Evolutionary conservation across 2,888 invertebrate species (phyloP).

Genomic region (Incurvaria masculella): DNA sequence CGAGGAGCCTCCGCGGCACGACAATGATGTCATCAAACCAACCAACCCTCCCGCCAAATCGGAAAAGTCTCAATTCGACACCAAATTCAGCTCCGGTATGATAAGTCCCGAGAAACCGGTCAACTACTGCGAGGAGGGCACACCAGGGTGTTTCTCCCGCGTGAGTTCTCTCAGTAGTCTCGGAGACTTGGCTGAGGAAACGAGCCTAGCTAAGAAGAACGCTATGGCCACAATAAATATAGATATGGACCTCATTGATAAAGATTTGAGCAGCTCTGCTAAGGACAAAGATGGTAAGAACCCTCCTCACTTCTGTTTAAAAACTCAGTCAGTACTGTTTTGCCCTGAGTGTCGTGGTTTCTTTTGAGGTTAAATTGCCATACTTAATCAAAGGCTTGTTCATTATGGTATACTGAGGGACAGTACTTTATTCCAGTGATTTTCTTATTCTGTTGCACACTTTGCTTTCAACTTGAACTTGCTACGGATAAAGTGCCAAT

Average conservation of each 20-base stretch:
- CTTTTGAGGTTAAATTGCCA: too few species aligned
- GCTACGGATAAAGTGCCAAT: too few species aligned
- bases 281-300: conserved; percentile 51
- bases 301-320: too few species aligned
- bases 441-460: too few species aligned
- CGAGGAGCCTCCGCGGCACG: conserved; percentile 43
- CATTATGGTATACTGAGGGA: too few species aligned
- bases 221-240: conserved; percentile 44
- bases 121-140: conserved; percentile 85
- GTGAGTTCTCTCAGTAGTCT: conserved; percentile 61
- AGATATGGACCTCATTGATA: conserved; percentile 32
- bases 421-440: too few species aligned
- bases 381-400: too few species aligned
- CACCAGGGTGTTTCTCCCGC: conserved; percentile 75
- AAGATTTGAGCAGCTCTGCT: conserved; percentile 28
- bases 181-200: conserved; percentile 50
- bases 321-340: too few species aligned
- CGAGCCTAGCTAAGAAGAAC: conserved; percentile 42
- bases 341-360: too few species aligned
- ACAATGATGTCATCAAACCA: conserved; percentile 40
- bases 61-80: conserved; percentile 42
- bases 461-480: too few species aligned
- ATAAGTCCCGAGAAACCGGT: conserved; percentile 77
- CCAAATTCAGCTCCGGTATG: conserved; percentile 63
- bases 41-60: conserved; percentile 24